phyloP scores from a whole-genome alignment of 92 coral and sea anemone species.

The Scolanthus callimorphus region DNA sequence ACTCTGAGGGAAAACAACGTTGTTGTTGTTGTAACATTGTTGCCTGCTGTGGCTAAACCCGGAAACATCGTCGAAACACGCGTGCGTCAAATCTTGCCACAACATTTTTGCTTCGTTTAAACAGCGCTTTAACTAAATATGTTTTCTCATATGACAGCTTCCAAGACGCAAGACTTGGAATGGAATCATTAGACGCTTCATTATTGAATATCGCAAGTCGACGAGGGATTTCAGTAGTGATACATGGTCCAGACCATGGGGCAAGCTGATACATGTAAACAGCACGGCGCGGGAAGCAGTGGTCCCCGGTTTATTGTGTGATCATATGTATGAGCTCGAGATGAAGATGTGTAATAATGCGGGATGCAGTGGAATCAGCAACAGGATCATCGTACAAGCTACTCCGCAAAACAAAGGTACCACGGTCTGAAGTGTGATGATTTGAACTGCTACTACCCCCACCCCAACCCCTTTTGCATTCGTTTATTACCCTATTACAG shows the following conservation, averaged over 20 bases:
- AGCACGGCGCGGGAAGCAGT: slow-evolving; percentile 8
- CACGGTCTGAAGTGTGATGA: too few species aligned
- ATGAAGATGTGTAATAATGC: slow-evolving; percentile 39
- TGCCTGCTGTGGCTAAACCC: too few species aligned
- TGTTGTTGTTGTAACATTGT: too few species aligned
- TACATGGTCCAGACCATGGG: slow-evolving; percentile 11
- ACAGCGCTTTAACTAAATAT: too few species aligned
- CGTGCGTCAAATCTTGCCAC: too few species aligned
- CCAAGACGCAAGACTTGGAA: slow-evolving; percentile 23
- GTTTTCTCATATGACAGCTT: slow-evolving; percentile 1
- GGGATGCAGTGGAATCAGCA: slow-evolving; percentile 34
- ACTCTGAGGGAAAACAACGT: too few species aligned
- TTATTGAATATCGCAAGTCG: slow-evolving; percentile 19
- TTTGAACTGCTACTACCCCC: too few species aligned
- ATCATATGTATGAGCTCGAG: slow-evolving; percentile 16
- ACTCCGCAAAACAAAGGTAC: too few species aligned
- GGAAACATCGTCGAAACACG: too few species aligned
- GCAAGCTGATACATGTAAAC: slow-evolving; percentile 2
- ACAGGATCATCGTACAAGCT: slow-evolving; percentile 6
- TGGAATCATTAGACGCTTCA: slow-evolving; percentile 5
- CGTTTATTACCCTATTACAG: too few species aligned
- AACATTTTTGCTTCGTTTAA: too few species aligned
- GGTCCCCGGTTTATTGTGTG: neutral
- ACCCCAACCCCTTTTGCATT: too few species aligned
- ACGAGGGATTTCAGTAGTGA: neutral